A percentile compares a stretch with the other conserved stretches of the same genome.
Conservation (phyloP, 2,888 invertebrate genomes). For the Fissipunctia ypsillon region DNA sequence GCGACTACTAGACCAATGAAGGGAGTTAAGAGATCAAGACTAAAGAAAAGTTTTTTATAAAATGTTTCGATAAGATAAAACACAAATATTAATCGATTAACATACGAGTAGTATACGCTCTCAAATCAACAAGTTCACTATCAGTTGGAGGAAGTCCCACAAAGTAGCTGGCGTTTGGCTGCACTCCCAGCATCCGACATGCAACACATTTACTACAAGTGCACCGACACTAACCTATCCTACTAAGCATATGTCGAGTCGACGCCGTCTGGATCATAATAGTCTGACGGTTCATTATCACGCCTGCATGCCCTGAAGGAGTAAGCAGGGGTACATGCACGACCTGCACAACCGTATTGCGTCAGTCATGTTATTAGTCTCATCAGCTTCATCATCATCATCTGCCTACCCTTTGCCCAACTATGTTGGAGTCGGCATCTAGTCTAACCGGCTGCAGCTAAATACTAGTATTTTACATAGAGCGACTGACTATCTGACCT, state of each 20-base stretch:
- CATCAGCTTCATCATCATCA: too few species aligned
- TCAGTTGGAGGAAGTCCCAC: slow-evolving; percentile 10
- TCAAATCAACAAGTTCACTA: background rate
- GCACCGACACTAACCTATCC: slow-evolving; percentile 44
- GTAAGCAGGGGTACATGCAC: background rate
- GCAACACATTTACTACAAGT: slow-evolving; percentile 53
- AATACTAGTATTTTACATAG: too few species aligned
- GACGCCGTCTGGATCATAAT: slow-evolving; percentile 41
- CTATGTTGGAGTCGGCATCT: too few species aligned
- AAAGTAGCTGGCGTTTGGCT: slow-evolving; percentile 35
- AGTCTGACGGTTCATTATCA: slow-evolving; percentile 8
- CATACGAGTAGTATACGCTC: too few species aligned
- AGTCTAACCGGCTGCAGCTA: too few species aligned
- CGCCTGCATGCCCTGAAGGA: background rate
- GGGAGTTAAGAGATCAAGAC: too few species aligned
- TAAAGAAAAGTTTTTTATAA: background rate
- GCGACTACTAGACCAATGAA: too few species aligned
- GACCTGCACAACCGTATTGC: too few species aligned
- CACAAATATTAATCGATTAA: background rate
- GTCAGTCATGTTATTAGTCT: too few species aligned
- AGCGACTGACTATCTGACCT: too few species aligned
- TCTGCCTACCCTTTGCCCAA: too few species aligned
- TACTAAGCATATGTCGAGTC: slow-evolving; percentile 31
- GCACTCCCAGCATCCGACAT: slow-evolving; percentile 37
- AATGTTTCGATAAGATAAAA: background rate